Evolutionary conservation across 2,888 invertebrate species (phyloP), one percentile per base, ranked within the genome.

Genomic region (Lasioglossum morio): DNA sequence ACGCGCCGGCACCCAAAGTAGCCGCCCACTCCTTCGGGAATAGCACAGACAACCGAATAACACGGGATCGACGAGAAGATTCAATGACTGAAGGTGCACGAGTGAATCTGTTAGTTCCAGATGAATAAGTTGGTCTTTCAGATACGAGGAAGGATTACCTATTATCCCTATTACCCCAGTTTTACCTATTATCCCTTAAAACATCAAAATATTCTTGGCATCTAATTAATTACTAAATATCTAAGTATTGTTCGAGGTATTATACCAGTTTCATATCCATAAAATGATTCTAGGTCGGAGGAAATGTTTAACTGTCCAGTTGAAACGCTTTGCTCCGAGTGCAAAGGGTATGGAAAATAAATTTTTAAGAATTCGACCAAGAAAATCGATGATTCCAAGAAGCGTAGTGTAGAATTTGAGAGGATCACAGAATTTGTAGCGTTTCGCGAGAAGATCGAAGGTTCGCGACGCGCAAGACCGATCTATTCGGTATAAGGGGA

Each of bases 1-100:
- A 85, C 86, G 85, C 81, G 86, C 76, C 76, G 60, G 53, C 10
- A 10, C 23, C 53, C n/a, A 53, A 53, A 53, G 23, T 53, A 10
- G 23, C 53, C 53, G 53, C 53, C 53, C 53, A 53, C 53, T 53
- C 53, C 53, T 53, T n/a, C n/a, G n/a, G n/a, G 53, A n/a, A 53
- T 10, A 53, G 3, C 53, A 53, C 23, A 1, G 53, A 10, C 23
- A 53, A 53, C 53, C 53, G 53, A 53, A 10, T 53, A 53, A n/a
- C 53, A 53, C 23, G 23, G 53, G n/a, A 53, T n/a, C 53, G 10
- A 53, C n/a, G 53, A 10, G 53, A n/a, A 53, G n/a, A 53, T 53
- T 53, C 8, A 10, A n/a, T 3, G 10, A 10, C 10, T 3, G 10
- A 10, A 53, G 53, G 1, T n/a, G 4, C 10, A n/a, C 53, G n/a